Evolutionary conservation across 2,113 vertebrate species (phyloP), one percentile per base, ranked within the genome.

Genomic region (Leiothrix lutea): DNA sequence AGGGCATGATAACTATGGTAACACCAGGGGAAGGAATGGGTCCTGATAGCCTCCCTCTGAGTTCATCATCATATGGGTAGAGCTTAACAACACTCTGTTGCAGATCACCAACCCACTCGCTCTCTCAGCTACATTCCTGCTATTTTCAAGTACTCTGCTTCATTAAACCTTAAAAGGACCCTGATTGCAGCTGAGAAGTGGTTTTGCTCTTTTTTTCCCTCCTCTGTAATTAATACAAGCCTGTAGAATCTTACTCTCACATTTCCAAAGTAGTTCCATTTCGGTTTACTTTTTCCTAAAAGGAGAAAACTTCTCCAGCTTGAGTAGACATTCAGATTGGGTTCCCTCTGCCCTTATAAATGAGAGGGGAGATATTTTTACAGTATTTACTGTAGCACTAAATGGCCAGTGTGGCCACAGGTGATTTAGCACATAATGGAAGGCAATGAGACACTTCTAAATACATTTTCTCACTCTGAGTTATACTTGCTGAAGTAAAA

Each of bases 121-220:
- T 78, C 80, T 80, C 53, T 14, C 80, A 89, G 70, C 42, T 61
- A 73, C 62, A 12, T 73, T 77, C 54, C 75, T 73, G 45, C 45
- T 95, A 86, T 91, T 87, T 94, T 87, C 91, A 92, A 95, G 77
- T 54, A 87, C 50, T 79, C 66, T 47, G 61, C 58, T 94, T 96
- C 90, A 95, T 96, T 95, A 96, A 94, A 88, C 44, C 77, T 93
- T 93, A 88, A 86, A 88, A 95, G 71, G 54, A 81, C 38, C 82
- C 80, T 84, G 61, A 91, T n/a, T 94, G 45, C 87, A 57, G 24
- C 9, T 65, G 65, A 35, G 50, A 89, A 90, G 62, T 73, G 19
- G 60, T 78, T 60, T 58, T 33, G 47, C 62, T 85, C 12, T 67
- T 90, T 80, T 88, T 11, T 26, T 80, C 61, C 11, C 38, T 40